Evolutionary conservation across 2,888 invertebrate species (phyloP).

Genomic region (Xiphydria camelus): DNA sequence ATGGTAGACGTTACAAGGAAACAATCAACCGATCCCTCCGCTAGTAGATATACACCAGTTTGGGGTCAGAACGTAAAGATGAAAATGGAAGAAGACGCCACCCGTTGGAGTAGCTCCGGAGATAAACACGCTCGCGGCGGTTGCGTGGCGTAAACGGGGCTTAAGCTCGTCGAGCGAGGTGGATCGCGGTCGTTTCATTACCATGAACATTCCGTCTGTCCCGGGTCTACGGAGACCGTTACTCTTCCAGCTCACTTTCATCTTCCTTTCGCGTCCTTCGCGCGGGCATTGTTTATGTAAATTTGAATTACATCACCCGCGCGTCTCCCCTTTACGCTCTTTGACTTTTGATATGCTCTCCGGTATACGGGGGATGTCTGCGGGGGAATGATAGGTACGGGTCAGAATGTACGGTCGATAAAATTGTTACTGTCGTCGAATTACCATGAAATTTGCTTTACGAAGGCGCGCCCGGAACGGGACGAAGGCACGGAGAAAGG

Average conservation of each 20-base stretch:
- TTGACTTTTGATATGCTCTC: background rate
- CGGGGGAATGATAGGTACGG: slow-evolving; percentile 6
- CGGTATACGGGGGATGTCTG: background rate
- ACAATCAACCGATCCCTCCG: no score
- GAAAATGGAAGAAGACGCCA: no score
- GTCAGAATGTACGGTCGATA: slow-evolving; percentile 9
- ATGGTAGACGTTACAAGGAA: no score
- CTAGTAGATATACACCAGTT: no score
- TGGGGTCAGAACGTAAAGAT: no score
- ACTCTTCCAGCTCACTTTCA: slow-evolving; percentile 4
- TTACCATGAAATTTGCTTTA: slow-evolving; percentile 13
- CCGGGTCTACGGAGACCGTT: no score
- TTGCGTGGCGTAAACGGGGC: no score
- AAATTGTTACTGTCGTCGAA: slow-evolving; percentile 12
- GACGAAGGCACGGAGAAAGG: slow-evolving; percentile 2
- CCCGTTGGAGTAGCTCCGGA: no score
- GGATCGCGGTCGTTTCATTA: no score
- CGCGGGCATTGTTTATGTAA: slow-evolving; percentile 23
- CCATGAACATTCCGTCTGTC: no score
- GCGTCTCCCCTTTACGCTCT: background rate
- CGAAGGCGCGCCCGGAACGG: background rate
- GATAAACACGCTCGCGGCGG: no score
- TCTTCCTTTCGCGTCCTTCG: slow-evolving; percentile 8
- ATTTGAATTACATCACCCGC: slow-evolving; percentile 9
- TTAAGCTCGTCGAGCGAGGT: no score